Percentiles rank a stretch among this genome's conserved stretches.
Evolutionary conservation across 2,113 vertebrate genomes (phyloP).

Genomic region (Kobus ellipsiprymnus): DNA sequence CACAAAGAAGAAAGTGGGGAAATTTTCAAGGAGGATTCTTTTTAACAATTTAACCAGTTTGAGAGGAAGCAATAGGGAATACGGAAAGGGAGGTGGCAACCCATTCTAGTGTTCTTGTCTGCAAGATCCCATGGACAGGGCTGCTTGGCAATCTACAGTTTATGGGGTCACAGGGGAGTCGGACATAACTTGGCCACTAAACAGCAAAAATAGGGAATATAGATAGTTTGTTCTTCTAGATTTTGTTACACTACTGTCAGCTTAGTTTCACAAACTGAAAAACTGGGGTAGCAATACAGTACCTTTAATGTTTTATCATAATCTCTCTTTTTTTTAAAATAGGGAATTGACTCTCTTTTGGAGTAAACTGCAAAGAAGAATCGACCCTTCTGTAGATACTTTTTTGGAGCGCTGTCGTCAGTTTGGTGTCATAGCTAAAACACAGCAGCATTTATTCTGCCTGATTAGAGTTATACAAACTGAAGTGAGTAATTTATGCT

Average conservation of each 20-base stretch:
- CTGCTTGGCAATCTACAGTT: background rate
- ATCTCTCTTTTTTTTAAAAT: background rate
- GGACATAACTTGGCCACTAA: background rate
- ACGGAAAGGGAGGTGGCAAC: background rate
- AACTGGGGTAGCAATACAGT: background rate
- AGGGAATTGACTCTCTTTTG: constrained; percentile 97
- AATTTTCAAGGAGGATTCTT: background rate
- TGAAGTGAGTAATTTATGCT: constrained; percentile 86
- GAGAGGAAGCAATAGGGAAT: background rate
- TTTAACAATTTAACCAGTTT: background rate
- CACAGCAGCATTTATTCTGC: constrained; percentile 93
- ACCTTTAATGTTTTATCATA: constrained; percentile 37
- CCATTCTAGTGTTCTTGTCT: background rate
- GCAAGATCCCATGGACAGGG: background rate
- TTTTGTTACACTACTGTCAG: background rate
- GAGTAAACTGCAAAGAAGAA: constrained; percentile 96
- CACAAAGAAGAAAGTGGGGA: background rate
- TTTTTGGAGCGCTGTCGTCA: constrained; percentile 97
- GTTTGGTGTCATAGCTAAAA: constrained; percentile 96
- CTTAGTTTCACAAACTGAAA: constrained; percentile 26
- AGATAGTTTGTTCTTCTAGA: background rate
- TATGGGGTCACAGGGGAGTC: background rate
- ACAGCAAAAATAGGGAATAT: background rate
- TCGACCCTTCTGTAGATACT: constrained; percentile 90
- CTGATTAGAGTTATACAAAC: constrained; percentile 95